Percentiles rank a stretch among this genome's conserved stretches.
These are phyloP conservation scores for Schizopygopsis pylzovi DNA, from an alignment of 2,797 vertebrate genomes.

Conservation along the genomic window DNA sequence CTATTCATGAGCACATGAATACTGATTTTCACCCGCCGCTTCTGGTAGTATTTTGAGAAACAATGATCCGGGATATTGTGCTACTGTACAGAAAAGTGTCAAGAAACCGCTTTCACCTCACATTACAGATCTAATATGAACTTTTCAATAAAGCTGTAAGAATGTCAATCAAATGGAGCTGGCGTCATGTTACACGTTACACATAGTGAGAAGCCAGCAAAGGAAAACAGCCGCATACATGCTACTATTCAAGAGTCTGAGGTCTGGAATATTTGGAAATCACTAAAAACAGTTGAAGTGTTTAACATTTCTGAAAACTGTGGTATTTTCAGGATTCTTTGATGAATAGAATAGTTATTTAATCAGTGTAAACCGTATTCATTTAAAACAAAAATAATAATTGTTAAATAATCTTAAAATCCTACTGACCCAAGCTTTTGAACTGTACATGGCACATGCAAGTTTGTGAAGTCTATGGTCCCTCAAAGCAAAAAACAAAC, in stretches of 20 bases:
- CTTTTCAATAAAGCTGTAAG: conserved; percentile 4
- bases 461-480: neutral
- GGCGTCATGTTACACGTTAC: neutral
- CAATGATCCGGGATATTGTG: neutral
- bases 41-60: neutral
- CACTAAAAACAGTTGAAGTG: neutral
- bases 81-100: neutral
- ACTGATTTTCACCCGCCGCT: conserved; percentile 2
- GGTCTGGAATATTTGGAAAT: no score
- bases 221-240: neutral
- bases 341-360: neutral
- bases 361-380: no score
- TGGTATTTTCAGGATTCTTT: neutral
- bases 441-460: neutral
- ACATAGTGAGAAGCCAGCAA: neutral
- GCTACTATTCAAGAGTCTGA: neutral
- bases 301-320: neutral
- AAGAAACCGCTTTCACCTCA: conserved; percentile 10
- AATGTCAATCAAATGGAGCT: neutral
- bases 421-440: neutral
- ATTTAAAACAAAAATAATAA: no score
- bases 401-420: no score
- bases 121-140: neutral
- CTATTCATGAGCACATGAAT: neutral
- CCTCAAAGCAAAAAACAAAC: neutral